Evolutionary conservation across 2,888 invertebrate species (phyloP), one percentile per base, ranked within the genome.

Genomic region (Chaitophorus viminalis): DNA sequence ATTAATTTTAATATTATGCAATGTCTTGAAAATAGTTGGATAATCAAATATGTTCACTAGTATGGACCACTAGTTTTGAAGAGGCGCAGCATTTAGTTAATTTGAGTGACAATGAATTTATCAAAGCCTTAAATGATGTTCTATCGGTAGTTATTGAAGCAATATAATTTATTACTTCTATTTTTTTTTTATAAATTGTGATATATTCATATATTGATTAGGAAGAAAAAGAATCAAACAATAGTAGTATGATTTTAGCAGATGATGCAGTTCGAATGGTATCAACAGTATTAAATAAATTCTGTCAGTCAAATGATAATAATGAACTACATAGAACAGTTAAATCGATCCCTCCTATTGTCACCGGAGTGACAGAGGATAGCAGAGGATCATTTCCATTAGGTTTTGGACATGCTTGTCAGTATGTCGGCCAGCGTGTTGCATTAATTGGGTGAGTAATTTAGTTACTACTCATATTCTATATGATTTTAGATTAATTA

Each of bases 331-430:
- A 81, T n/a, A 87, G 31, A 46, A 75, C 31, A 70, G 52, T 83
- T 60, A 85, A 85, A 74, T 70, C 82, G 46, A 65, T 95, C 89
- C 97, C 96, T 14, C 97, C 97, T 0, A 94, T 94, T 39, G 92
- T 97, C 14, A 90, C 92, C 6, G 91, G 91, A 17, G 92, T 96
- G 3, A 93, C 92, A 52, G 92, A 93, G 39, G 92, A 92, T 5
- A 95, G 95, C 25, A 93, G 98, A 70, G 98, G 98, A 25, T 94
- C 94, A 46, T 99, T 99, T 92, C 99, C 99, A 0, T 93, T 99
- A 17, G 97, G 96, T 54, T 96, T 99, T 90, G 95, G 97, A 0
- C 98, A 99, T 91, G 95, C 98, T 76, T 94, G 95, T 0, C 94
- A 95, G 90, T 99, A 99, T 91, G 94, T 96, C 0, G 93, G 93